Evolutionary conservation across 2,888 invertebrate genomes (phyloP), one percentile per base, ranked within the genome.

Genomic region (Chironomus tentans): DNA sequence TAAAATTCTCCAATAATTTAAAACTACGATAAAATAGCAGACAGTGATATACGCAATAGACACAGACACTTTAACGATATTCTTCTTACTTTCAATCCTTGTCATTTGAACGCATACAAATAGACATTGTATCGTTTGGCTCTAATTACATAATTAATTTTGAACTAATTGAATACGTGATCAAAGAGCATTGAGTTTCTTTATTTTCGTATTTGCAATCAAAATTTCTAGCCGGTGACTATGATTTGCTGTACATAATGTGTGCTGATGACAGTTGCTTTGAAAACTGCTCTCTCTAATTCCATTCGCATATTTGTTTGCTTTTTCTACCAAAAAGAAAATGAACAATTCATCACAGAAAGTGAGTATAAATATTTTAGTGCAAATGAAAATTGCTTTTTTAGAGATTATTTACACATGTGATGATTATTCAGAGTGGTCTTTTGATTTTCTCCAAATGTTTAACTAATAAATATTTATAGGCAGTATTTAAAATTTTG

Each of bases 81-180:
- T 15, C 15, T 15, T 56, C 56, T 15, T 15, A 56, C 15, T 56
- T 15, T 38, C 38, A 38, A 38, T 38, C 38, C 38, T 7, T 56
- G 56, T 18, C 18, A 50, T 15, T n/a, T 50, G 50, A 13, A 50
- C 12, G 18, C 56, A 56, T 6, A n/a, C 6, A 15, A 6, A 28
- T 28, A 38, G 38, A 38, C 38, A 38, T 38, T 38, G 56, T 56
- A 18, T 56, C 56, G 15, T 15, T 56, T 65, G 65, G 50, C 56
- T 71, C 71, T 71, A 71, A 71, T 71, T 71, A 71, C 71, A 71
- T 50, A 71, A 71, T 71, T 71, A 71, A 56, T 71, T 56, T 71
- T 71, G 24, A 71, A 71, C 65, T 71, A 71, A 71, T 71, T 71
- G 71, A 71, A 71, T 50, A 24, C 71, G 65, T 65, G 65, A 65